These are phyloP conservation scores for Malthinus seriepunctatus DNA, from an alignment of 2,888 invertebrate species.

Conservation along the genomic window DNA sequence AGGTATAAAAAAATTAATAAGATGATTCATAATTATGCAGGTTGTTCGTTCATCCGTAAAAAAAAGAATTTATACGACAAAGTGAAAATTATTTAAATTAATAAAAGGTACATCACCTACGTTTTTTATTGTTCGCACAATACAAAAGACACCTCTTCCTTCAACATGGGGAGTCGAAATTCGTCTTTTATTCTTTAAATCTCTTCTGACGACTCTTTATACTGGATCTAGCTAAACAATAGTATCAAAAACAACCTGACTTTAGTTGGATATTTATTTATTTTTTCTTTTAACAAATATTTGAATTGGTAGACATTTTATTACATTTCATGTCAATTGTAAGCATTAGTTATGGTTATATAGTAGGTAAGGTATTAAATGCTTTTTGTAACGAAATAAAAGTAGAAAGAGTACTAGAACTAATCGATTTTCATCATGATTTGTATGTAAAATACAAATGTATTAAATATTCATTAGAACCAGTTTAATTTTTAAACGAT, in stretches of 20 bases:
- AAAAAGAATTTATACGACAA: constrained; percentile 30
- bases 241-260: constrained; percentile 17
- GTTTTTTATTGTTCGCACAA: constrained; percentile 29
- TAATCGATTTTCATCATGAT: constrained; percentile 24
- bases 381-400: background rate
- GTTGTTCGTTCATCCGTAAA: constrained; percentile 1
- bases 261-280: constrained; percentile 10
- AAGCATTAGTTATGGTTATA: constrained; percentile 36
- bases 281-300: constrained; percentile 34
- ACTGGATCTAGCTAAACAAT: constrained; percentile 29
- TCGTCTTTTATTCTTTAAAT: constrained; percentile 32
- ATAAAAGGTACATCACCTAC: constrained; percentile 34
- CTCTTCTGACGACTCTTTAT: constrained; percentile 26
- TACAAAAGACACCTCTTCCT: constrained; percentile 28
- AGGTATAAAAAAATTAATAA: too few species aligned
- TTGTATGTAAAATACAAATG: constrained; percentile 13
- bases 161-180: constrained; percentile 36
- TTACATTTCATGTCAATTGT: constrained; percentile 33
- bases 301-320: constrained; percentile 35
- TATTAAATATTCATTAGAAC: constrained; percentile 22
- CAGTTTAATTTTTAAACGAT: constrained; percentile 20
- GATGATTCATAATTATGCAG: too few species aligned
- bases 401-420: constrained; percentile 9
- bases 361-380: constrained; percentile 32
- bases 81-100: constrained; percentile 34